These are phyloP conservation scores for Hylaeus anthracinus DNA, from an alignment of 1,140 invertebrate species.

Conservation along the genomic window DNA sequence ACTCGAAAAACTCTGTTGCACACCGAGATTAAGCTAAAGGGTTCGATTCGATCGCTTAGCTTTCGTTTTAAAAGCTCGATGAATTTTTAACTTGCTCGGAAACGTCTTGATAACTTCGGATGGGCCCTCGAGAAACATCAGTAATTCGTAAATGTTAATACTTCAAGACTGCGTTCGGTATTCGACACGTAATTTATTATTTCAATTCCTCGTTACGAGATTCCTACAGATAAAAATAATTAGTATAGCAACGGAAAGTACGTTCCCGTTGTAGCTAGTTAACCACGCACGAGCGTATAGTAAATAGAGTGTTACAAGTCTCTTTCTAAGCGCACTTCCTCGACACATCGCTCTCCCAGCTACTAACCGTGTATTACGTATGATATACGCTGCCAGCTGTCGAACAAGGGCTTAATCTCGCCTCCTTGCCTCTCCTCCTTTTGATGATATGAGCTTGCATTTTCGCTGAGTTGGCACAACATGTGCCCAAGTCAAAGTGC, in stretches of 20 bases:
- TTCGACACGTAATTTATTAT: not conserved
- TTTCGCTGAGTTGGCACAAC: conserved; percentile 80
- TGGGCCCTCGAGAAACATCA: not conserved
- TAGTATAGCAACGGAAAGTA: not conserved
- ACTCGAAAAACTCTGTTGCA: conserved; percentile 75
- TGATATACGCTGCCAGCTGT: conserved; percentile 71
- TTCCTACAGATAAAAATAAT: not conserved
- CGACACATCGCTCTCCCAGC: conserved; percentile 7
- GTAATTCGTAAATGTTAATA: not conserved
- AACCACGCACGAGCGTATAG: not conserved
- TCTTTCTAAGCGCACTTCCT: conserved; percentile 44
- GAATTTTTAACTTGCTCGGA: conserved; percentile 39
- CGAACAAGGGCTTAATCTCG: conserved; percentile 72
- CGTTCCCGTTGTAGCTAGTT: not conserved
- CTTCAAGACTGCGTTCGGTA: not conserved
- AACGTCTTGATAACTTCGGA: conserved; percentile 3
- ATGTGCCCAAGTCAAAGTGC: conserved; percentile 80
- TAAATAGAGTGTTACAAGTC: conserved; percentile 9
- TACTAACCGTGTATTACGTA: conserved; percentile 49
- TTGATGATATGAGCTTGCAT: conserved; percentile 75
- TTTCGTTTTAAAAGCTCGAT: conserved; percentile 48
- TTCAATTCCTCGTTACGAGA: not conserved
- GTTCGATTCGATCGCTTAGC: conserved; percentile 67
- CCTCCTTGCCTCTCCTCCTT: conserved; percentile 60
- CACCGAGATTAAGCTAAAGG: conserved; percentile 74